These are phyloP conservation scores for Tympanoctomys barrerae DNA, from an alignment of 2,797 vertebrate genomes.

Conservation along the genomic window DNA sequence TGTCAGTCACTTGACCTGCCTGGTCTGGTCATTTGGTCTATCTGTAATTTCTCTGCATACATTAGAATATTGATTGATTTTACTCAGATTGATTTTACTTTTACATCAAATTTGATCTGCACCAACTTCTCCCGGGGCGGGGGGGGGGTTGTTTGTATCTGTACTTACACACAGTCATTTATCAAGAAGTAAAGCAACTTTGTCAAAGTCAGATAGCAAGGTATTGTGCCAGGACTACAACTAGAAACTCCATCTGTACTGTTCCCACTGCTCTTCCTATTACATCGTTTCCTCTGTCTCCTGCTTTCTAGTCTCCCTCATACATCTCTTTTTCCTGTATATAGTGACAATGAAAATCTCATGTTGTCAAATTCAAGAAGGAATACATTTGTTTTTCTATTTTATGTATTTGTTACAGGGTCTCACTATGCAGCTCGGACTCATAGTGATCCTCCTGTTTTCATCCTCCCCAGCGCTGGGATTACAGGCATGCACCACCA, in stretches of 20 bases:
- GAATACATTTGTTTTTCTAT: background rate
- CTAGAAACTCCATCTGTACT: background rate
- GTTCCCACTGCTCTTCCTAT: background rate
- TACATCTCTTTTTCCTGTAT: background rate
- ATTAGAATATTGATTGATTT: no score
- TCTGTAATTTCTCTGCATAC: background rate
- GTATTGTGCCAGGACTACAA: background rate
- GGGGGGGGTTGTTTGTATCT: background rate
- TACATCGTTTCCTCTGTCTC: background rate
- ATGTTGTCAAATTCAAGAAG: background rate
- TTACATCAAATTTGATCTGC: background rate
- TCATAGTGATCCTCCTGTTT: no score
- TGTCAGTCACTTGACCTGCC: background rate
- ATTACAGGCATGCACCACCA: no score
- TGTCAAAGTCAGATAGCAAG: background rate
- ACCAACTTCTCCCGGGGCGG: background rate
- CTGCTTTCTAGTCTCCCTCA: background rate
- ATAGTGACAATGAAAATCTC: background rate
- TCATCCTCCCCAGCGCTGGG: no score
- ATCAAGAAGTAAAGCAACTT: constrained; percentile 11
- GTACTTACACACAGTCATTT: constrained; percentile 16
- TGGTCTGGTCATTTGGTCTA: background rate
- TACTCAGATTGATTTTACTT: background rate
- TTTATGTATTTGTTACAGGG: no score
- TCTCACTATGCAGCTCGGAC: no score